Evolutionary conservation across 2,888 invertebrate genomes (phyloP).

Genomic region (Drosophila melanocephala): DNA sequence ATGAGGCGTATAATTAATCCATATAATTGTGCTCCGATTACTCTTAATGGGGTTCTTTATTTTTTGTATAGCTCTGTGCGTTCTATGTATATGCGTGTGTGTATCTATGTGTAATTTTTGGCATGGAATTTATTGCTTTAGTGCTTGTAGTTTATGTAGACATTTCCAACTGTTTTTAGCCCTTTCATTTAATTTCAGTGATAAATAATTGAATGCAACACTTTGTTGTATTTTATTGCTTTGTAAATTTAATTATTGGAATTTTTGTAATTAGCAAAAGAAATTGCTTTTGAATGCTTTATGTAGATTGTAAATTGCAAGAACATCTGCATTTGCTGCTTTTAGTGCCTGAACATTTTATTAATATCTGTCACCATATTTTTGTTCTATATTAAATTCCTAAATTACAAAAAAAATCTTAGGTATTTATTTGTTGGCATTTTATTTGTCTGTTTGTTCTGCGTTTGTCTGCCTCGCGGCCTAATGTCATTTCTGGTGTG

Average conservation of each 20-base stretch:
- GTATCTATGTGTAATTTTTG: conserved; percentile 31
- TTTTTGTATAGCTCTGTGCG: conserved; percentile 15
- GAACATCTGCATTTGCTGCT: neutral
- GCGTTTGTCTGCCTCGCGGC: conserved; percentile 1
- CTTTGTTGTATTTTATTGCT: neutral
- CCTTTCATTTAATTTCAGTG: neutral
- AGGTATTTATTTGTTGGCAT: neutral
- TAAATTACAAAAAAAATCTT: neutral
- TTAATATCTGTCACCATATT: neutral
- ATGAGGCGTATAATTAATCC: conserved; percentile 32
- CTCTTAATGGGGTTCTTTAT: conserved; percentile 27
- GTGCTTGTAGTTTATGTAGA: conserved; percentile 10
- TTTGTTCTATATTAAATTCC: neutral
- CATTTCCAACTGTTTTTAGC: neutral
- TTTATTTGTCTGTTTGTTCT: conserved; percentile 8
- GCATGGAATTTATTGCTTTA: conserved; percentile 34
- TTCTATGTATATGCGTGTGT: conserved; percentile 20
- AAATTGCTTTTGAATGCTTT: neutral
- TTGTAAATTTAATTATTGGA: neutral
- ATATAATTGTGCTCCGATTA: conserved; percentile 34
- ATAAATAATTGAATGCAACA: neutral
- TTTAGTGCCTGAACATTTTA: neutral
- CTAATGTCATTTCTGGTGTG: conserved; percentile 20
- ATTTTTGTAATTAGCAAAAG: neutral
- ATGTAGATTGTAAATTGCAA: neutral